phyloP scores from a whole-genome alignment of 2,113 vertebrate species.

The Ceyx cyanopectus region DNA sequence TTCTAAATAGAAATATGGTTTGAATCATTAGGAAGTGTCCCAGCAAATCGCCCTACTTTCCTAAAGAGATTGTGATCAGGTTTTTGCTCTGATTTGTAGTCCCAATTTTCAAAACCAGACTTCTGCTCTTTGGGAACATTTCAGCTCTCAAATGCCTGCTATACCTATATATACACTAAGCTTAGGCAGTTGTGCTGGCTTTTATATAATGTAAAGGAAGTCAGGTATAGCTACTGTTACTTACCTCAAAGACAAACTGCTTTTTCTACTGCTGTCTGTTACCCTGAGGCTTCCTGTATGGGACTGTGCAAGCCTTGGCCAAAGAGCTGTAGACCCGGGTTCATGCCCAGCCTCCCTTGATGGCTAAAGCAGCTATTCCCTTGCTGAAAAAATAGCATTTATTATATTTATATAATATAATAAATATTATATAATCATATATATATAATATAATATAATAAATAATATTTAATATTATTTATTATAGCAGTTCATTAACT shows the following conservation, averaged over 20 bases:
- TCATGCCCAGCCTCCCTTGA: not conserved
- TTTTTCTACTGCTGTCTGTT: not conserved
- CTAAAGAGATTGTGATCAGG: not conserved
- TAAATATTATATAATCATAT: no score
- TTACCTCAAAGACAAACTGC: not conserved
- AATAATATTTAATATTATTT: no score
- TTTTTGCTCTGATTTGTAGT: not conserved
- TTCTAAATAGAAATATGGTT: not conserved
- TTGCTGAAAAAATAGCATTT: not conserved
- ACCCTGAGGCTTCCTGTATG: rapidly evolving
- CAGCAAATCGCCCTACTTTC: not conserved
- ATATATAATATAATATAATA: no score
- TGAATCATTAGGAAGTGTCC: not conserved
- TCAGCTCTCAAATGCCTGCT: not conserved
- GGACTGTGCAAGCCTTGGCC: not conserved
- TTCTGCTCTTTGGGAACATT: not conserved
- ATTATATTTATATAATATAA: no score
- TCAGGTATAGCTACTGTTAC: not conserved
- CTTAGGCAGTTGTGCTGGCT: not conserved
- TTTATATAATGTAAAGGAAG: not conserved
- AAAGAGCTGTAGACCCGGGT: not conserved
- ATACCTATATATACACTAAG: not conserved
- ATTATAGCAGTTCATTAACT: no score
- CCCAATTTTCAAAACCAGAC: not conserved
- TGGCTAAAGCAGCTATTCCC: not conserved